Base-by-base conservation (phyloP, 2,888 invertebrate species). In the Ariolimax columbianus region DNA sequence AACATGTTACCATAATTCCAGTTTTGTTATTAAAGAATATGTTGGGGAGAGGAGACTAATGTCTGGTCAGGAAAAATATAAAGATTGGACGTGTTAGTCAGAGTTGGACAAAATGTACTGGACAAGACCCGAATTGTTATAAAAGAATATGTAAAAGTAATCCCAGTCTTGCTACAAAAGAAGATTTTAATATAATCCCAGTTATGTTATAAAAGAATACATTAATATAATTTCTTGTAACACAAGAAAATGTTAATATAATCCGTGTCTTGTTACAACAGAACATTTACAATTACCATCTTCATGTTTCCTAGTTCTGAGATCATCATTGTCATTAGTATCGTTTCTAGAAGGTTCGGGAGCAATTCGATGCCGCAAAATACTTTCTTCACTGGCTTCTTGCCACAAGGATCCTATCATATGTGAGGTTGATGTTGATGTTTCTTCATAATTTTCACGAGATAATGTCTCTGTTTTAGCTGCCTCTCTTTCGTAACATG, bases 291-390 rank as follows among this genome's bases (percentile, higher is more conserved):
- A 43, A 19, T 43, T 36, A 83, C 68, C 68, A 11, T 43, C 70
- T 83, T 68, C 47, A 66, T 30, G 36, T n/a, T 63, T 14, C 23
- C 14, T 9, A 40, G 19, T 17, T 55, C 17, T 43, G 23, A 43
- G 40, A 14, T 70, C 51, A 59, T 51, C 68, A 79, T 26, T 59
- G 14, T 9, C 38, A 51, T 63, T n/a, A 3, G 19, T 4, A 38
- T 14, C 7, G 17, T 59, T 70, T 40, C 83, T 70, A 33, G 73
- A 43, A 38, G 85, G 85, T 36, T 85, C 85, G n/a, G 85, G 85
- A 33, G 81, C 85, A 36, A 85, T 51, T 26, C 85, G 70, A 77
- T 85, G 85, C n/a, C 85, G n/a, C 66, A 84, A 63, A 23, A 73
- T 9, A 63, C 80, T 43, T 33, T 33, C 63, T 38, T 75, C 82